Base-by-base conservation (phyloP, 2,888 invertebrate genomes). In the Neocrepidodera transversa region DNA sequence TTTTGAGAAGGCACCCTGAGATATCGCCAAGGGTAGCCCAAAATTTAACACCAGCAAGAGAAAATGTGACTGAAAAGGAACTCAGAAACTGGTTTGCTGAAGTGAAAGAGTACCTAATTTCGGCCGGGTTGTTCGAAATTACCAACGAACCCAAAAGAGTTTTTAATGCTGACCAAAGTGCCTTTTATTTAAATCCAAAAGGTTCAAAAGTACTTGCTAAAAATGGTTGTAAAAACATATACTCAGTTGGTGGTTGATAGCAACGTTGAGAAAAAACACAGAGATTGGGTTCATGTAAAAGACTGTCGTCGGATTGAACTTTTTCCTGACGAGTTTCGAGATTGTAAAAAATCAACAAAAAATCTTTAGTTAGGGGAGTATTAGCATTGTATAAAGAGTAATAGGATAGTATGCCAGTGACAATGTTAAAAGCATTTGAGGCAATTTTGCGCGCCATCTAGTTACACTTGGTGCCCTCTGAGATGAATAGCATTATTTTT, bases 111-210 rank as follows among this genome's bases (percentile, higher is more conserved):
- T 58, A 51, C 36, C 16, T 51, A 11, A 45, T 14, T 35, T 35
- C 43, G 5, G 35, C 32, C 18, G 14, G 42, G 13, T 16, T 43
- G 7, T 32, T 17, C 10, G 20, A 38, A 10, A 45, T 58, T 20
- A 51, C 36, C 2, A 13, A 52, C 5, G 53, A 59, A 30, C 30
- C 51, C 2, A 26, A 8, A 2, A 45, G 57, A 2, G 64, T 74
- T 16, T 74, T 73, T 48, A 75, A 74, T 55, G 60, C 62, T 8
- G 70, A 74, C 36, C 69, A 71, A 59, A 71, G 67, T 17, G 70
- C 65, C 5, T 68, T 73, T 60, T 69, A 59, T 53, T 60, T 71
- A n/a, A 42, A 53, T 16, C 72, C 71, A 13, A 72, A 71, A 58
- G 58, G 58, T 18, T 67, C 61, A 16, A 67, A 68, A 61, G 72